Evolutionary conservation across 2,113 vertebrate species (phyloP).

Genomic region (Crotalus tigris): DNA sequence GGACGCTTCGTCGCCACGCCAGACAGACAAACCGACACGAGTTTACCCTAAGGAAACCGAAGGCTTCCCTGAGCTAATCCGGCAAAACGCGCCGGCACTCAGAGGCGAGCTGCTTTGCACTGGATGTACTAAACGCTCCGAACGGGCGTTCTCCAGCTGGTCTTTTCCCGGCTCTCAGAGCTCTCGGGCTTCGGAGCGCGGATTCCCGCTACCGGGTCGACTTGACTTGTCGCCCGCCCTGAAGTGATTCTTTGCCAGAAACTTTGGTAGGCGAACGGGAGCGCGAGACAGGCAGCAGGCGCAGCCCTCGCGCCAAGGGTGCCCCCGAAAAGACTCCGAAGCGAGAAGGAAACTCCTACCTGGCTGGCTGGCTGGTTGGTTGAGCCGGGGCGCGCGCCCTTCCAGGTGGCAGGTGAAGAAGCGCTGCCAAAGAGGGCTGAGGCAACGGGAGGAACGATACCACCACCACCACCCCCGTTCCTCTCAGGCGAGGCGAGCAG

Average conservation of each 20-base stretch:
- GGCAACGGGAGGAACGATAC: constrained; percentile 30
- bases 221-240: neutral
- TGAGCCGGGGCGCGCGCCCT: neutral
- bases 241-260: neutral
- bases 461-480: neutral
- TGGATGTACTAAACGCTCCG: neutral
- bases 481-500: neutral
- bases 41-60: neutral
- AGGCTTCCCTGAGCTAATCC: neutral
- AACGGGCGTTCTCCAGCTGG: neutral
- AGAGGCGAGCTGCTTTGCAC: neutral
- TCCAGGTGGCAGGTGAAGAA: neutral
- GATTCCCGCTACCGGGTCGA: neutral
- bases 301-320: neutral
- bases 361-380: neutral
- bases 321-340: neutral
- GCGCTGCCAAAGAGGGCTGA: constrained; percentile 32
- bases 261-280: neutral
- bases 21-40: neutral
- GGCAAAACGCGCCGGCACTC: neutral
- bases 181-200: neutral
- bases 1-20: neutral
- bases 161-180: neutral
- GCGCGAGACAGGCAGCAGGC: neutral
- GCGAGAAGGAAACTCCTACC: neutral